Conservation (phyloP, 2,888 invertebrate species). For the Chrysolina haemoptera region DNA sequence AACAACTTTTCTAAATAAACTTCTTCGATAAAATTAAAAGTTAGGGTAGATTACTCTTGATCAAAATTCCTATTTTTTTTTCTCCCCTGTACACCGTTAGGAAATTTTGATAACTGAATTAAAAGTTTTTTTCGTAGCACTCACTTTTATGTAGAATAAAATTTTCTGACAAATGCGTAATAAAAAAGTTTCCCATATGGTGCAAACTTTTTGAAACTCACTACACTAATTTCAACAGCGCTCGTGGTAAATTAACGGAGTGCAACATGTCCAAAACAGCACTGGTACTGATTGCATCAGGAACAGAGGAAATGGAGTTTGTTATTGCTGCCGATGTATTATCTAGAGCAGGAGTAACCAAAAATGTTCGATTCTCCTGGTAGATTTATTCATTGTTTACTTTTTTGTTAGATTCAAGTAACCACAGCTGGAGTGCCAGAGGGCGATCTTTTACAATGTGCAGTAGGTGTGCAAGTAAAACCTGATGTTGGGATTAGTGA, state of each 20-base stretch:
- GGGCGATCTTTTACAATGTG: slow-evolving; percentile 80
- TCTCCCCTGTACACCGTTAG: too few species aligned
- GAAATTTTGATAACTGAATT: too few species aligned
- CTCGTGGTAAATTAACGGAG: not conserved
- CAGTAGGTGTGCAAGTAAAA: slow-evolving; percentile 84
- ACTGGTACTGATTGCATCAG: slow-evolving; percentile 87
- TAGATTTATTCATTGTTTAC: not conserved
- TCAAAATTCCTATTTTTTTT: too few species aligned
- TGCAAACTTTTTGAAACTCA: too few species aligned
- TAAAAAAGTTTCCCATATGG: too few species aligned
- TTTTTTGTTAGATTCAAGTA: slow-evolving; percentile 71
- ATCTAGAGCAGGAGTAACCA: slow-evolving; percentile 87
- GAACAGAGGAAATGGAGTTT: slow-evolving; percentile 97
- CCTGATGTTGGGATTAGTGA: slow-evolving; percentile 84
- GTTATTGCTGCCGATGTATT: slow-evolving; percentile 91
- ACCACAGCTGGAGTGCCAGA: slow-evolving; percentile 87
- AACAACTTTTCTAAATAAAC: too few species aligned
- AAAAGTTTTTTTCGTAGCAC: too few species aligned
- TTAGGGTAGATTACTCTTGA: too few species aligned
- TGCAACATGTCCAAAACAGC: slow-evolving; percentile 73
- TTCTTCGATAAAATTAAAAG: too few species aligned
- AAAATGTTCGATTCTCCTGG: not conserved
- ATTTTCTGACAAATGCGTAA: too few species aligned
- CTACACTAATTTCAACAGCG: not conserved
- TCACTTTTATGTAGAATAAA: too few species aligned